Evolutionary conservation across 2,113 vertebrate genomes (phyloP), one percentile per base, ranked within the genome.

Genomic region (Cynocephalus volans): DNA sequence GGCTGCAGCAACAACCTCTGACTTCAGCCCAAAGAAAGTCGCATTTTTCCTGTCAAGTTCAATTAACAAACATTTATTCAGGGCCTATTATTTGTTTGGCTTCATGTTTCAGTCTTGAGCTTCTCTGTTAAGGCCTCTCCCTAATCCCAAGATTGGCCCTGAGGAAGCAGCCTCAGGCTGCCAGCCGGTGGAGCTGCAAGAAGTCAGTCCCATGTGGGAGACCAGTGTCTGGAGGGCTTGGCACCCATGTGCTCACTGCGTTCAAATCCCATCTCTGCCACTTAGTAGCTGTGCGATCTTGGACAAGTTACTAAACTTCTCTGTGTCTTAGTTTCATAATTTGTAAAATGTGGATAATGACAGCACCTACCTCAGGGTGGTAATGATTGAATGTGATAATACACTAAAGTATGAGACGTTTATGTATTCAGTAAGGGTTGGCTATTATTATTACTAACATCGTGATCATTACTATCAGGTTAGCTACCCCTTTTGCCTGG

Each of bases 21-120:
- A 97, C 85, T 90, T 45, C 65, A 87, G 85, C 91, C 65, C 95
- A 92, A 81, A 96, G 80, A 97, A 97, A 98, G 94, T 17, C 48
- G 72, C 52, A 52, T 79, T 88, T 77, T 88, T 52, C 3, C 70
- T 90, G 92, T 97, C 86, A 36, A 86, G 85, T 96, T 93, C 95
- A 97, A 96, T 94, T 82, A 93, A 85, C 86, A 93, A 95, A 95
- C 93, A 96, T 97, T 97, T 97, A 97, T 93, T 96, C 93, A 48
- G 94, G 81, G 85, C 28, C 81, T 50, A 10, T 62, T 95, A 93
- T 93, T 96, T 73, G 86, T 82, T 93, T 28, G 73, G 96, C 56
- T 54, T 94, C 36, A 52, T 17, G 33, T 95, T 97, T 91, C 89
- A 88, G 88, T 73, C 70, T 26, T n/a, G 54, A 65, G 64, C 41